Base-by-base conservation (phyloP, 2,113 vertebrate genomes). In the Steatornis caripensis region DNA sequence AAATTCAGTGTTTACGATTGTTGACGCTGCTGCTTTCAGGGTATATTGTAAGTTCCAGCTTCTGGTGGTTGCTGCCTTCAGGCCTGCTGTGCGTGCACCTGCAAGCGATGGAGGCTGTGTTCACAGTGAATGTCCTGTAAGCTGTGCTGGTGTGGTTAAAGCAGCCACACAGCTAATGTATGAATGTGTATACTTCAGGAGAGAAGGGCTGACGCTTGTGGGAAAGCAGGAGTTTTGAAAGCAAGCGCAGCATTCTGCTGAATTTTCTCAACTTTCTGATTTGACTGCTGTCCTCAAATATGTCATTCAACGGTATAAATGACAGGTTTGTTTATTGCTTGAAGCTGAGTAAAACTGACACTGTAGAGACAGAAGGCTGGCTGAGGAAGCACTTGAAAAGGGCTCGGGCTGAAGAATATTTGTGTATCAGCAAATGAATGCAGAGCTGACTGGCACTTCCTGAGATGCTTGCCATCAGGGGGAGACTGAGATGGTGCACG, bases 101-200 rank as follows among this genome's bases (percentile, higher is more conserved):
- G 36, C 0, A 8, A 55, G 34, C 1, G 0, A 53, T 27, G 65
- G 68, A n/a, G 14, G 10, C 37, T 78, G 2, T 66, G 9, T 51
- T n/a, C 30, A 26, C 48, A 53, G 45, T 10, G 12, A 23, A 3
- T 6, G 10, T 55, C 24, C 27, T 0, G 0, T 74, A 24, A 61
- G 26, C 45, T 48, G 20, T 62, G 72, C 32, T 30, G 5, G 21
- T 10, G 60, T 3, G 4, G 21, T 27, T 68, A 37, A 49, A 68
- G 39, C 29, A 64, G 71, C 19, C 48, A 26, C 46, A 21, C 14
- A 6, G 19, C 34, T 22, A 21, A 2, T 19, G 5, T 2, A 6
- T 10, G 12, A 32, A 4, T 11, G 8, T 43, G 8, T 37, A 1
- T 15, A 15, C 20, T 68, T 53, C 1, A 30, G 43, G 46, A 54